Conservation (phyloP, 1,140 invertebrate genomes). For the Popillia japonica region DNA sequence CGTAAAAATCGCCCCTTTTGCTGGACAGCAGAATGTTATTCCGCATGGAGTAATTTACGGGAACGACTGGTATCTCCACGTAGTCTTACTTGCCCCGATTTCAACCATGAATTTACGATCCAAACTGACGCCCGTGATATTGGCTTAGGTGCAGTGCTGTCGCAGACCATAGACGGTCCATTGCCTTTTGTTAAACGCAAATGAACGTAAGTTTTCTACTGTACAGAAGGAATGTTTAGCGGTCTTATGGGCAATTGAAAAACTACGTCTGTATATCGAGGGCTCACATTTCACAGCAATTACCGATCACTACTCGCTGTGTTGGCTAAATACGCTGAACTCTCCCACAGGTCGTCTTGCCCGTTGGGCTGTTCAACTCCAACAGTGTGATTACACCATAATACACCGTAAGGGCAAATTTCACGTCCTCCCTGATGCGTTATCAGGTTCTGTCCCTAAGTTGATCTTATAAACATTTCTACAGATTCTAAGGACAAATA, state of each 20-base stretch:
- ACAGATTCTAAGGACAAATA: too few relatives aligned
- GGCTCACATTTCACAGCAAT: neutral
- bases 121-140: slow-evolving; percentile 39
- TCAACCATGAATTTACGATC: slow-evolving; percentile 35
- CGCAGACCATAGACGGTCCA: neutral
- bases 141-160: slow-evolving; percentile 41
- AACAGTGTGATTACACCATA: neutral
- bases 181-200: neutral
- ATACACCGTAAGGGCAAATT: neutral
- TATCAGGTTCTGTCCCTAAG: neutral
- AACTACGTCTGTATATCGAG: neutral
- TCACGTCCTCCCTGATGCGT: neutral
- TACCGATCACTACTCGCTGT: slow-evolving; percentile 11
- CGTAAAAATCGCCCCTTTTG: neutral
- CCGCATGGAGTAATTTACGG: slow-evolving; percentile 50
- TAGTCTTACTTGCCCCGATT: slow-evolving; percentile 44
- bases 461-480: neutral
- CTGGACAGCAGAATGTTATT: slow-evolving; percentile 4
- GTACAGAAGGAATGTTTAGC: too few relatives aligned
- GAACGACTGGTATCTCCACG: slow-evolving; percentile 38
- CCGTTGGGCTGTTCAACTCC: neutral
- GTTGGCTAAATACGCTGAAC: slow-evolving; percentile 12
- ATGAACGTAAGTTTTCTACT: neutral
- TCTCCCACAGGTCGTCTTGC: slow-evolving; percentile 2
- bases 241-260: slow-evolving; percentile 18